Base-by-base conservation (phyloP, 2,797 vertebrate species). In the Rousettus madagascariensis region DNA sequence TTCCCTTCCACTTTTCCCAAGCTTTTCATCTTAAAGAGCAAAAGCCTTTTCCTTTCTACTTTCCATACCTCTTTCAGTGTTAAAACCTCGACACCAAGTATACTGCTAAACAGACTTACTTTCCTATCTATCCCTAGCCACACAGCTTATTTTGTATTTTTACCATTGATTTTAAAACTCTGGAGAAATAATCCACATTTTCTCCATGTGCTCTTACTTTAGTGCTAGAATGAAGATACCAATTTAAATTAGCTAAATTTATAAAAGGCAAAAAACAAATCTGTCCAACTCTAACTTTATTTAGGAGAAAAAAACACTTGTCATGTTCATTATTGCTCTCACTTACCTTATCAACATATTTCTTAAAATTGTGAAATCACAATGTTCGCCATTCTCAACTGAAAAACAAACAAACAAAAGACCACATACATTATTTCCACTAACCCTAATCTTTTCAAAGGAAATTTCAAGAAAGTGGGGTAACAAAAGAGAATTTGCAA, bases 341-440 rank as follows among this genome's bases (percentile, higher is more conserved):
- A 75, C 96, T 97, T 99, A 99, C 99, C 99, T 99, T 99, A 99
- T 99, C 97, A 99, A 99, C 99, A 99, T 99, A 97, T 99, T 99
- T 98, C 99, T 99, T 97, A 99, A 99, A 98, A 99, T 99, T 98
- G 99, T 99, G 98, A 99, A 99, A 98, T 99, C 99, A 97, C 99
- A 99, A 98, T 99, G 99, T 90, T 99, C 99, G 74, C 99, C 98
- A 65, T 99, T 99, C 98, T 99, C 99, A 98, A 99, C 99, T 99
- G 30, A 61, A 91, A 96, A 95, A 93, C 95, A 93, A 94, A 51
- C 57, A 77, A 8, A 49, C 15, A 49, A 49, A 0, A 96, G 41
- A 92, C 15, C 59, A 91, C 20, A 94, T 9, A 75, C 3, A 82
- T 96, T 94, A 94, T 75, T 93, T 96, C 80, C 33, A 92, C 22